Conservation (phyloP, 2,888 invertebrate genomes). For the Oligia fasciuncula region DNA sequence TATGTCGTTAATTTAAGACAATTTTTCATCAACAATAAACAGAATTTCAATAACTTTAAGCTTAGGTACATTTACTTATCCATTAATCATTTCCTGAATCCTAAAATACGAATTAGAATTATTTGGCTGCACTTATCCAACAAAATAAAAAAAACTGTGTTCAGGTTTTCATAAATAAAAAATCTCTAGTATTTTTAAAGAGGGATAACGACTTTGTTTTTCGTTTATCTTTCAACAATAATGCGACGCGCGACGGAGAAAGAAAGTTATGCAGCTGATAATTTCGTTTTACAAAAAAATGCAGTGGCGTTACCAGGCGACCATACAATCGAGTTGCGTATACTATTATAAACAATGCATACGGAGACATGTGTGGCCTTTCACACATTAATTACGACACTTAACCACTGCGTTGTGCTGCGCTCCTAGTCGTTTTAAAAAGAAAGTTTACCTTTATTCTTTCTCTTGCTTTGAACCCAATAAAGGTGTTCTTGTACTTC, state of each 20-base stretch:
- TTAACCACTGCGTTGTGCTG: constrained; percentile 57
- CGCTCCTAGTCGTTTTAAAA: constrained; percentile 58
- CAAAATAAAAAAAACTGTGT: neutral
- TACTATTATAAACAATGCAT: constrained; percentile 47
- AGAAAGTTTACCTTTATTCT: constrained; percentile 60
- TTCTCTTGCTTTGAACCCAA: constrained; percentile 42
- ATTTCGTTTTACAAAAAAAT: constrained; percentile 32
- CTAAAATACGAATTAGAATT: neutral
- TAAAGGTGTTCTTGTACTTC: constrained; percentile 40
- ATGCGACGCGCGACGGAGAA: neutral
- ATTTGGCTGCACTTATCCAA: neutral
- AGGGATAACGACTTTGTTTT: neutral
- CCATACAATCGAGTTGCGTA: constrained; percentile 49
- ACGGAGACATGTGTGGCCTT: constrained; percentile 60
- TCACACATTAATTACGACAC: constrained; percentile 64
- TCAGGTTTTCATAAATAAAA: neutral
- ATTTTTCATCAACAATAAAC: too few relatives aligned
- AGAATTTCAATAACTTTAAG: too few relatives aligned
- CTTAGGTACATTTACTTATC: too few relatives aligned
- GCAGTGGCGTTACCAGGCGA: constrained; percentile 50
- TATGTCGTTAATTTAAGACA: too few relatives aligned
- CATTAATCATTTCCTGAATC: neutral
- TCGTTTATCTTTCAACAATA: neutral
- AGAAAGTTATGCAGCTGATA: neutral
- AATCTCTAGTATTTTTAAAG: neutral